Conservation (phyloP, 2,113 vertebrate species). For the Pimephales promelas region DNA sequence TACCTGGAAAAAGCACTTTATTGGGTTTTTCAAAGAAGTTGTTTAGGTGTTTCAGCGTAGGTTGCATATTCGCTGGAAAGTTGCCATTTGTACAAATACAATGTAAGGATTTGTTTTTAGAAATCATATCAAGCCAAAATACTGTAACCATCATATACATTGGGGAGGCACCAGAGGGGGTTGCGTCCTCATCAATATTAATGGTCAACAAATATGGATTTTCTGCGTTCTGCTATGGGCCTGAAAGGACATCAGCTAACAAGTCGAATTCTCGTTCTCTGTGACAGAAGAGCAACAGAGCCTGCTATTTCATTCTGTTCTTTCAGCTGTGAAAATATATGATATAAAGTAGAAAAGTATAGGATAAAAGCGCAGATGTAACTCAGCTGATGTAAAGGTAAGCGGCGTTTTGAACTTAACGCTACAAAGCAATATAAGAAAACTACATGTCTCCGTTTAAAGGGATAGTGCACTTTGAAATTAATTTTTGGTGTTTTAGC, state of each 20-base stretch:
- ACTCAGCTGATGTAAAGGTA: background rate
- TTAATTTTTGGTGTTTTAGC: too few species aligned
- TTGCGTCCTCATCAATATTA: background rate
- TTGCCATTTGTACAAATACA: background rate
- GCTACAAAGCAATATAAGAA: background rate
- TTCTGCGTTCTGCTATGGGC: background rate
- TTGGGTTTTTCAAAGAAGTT: too few species aligned
- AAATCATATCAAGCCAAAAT: background rate
- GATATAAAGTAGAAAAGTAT: background rate
- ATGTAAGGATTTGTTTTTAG: background rate
- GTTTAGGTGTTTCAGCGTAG: background rate
- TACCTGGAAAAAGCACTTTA: background rate
- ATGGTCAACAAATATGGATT: background rate
- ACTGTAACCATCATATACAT: background rate
- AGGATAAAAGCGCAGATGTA: background rate
- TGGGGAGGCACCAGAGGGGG: background rate
- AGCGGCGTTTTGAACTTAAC: background rate
- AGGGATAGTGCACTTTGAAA: too few species aligned
- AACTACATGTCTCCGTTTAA: background rate
- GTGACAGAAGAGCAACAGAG: slow-evolving; percentile 83
- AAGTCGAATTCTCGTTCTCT: slow-evolving; percentile 63
- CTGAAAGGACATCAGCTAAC: background rate
- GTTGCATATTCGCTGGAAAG: background rate
- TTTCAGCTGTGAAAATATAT: background rate
- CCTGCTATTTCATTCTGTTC: slow-evolving; percentile 72